Conservation (phyloP, 1,140 invertebrate species). For the Diprion similis region DNA sequence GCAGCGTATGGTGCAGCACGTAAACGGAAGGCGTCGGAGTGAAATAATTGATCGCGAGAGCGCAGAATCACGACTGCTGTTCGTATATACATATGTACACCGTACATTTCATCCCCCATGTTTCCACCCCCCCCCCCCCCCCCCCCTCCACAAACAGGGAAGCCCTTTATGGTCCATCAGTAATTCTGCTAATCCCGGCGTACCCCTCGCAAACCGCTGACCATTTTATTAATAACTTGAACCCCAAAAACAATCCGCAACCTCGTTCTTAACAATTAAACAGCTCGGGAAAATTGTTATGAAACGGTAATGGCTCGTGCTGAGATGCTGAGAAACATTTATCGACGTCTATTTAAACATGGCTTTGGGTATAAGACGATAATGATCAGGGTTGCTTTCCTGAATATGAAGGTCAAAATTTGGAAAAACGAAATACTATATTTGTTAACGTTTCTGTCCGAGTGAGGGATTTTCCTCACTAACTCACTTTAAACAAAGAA, state of each 20-base stretch:
- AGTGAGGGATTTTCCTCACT: no score
- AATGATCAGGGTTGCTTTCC: no score
- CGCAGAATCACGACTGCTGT: no score
- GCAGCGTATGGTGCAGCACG: not conserved
- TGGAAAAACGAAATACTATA: no score
- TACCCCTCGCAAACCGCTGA: slow-evolving; percentile 13
- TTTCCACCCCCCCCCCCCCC: not conserved
- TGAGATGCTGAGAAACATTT: slow-evolving; percentile 47
- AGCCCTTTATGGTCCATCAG: not conserved
- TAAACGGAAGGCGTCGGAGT: not conserved
- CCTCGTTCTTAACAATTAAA: slow-evolving; percentile 53
- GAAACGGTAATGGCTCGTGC: slow-evolving; percentile 33
- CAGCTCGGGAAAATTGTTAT: slow-evolving; percentile 33
- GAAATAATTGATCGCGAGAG: not conserved
- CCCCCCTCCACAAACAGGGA: not conserved
- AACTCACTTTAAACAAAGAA: no score
- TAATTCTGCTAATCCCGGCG: slow-evolving; percentile 1
- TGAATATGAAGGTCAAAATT: no score
- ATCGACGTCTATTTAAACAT: no score
- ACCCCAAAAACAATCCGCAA: slow-evolving; percentile 45
- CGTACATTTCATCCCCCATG: no score
- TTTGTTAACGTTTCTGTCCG: no score
- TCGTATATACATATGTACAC: no score
- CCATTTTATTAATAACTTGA: slow-evolving; percentile 56
- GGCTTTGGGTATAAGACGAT: no score